phyloP scores from a whole-genome alignment of 2,888 invertebrate species.

The Polia nebulosa region DNA sequence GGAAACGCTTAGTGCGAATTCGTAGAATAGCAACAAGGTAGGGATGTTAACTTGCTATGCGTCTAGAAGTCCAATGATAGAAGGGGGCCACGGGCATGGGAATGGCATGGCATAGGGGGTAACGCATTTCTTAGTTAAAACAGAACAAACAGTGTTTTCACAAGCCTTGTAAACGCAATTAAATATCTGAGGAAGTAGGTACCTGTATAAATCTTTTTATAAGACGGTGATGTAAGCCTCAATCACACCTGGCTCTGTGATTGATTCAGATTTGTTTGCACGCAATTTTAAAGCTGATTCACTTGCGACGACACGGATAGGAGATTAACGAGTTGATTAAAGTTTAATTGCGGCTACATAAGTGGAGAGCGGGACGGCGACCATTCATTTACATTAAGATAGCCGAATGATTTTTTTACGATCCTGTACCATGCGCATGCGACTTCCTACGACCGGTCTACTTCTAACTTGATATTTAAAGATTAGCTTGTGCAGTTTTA shows the following conservation, averaged over 20 bases:
- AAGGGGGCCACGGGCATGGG: too few species aligned
- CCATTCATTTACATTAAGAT: slow-evolving; percentile 64
- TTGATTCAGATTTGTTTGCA: slow-evolving; percentile 67
- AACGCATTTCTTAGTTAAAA: slow-evolving; percentile 14
- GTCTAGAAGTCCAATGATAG: too few species aligned
- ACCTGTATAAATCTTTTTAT: slow-evolving; percentile 10
- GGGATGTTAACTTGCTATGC: too few species aligned
- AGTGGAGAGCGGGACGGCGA: slow-evolving; percentile 56
- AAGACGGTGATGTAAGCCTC: slow-evolving; percentile 15
- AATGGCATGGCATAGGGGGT: too few species aligned
- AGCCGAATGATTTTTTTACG: slow-evolving; percentile 61
- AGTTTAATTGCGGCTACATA: slow-evolving; percentile 67
- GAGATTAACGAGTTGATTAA: slow-evolving; percentile 67
- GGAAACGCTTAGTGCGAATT: too few species aligned
- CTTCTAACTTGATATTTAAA: slow-evolving; percentile 39
- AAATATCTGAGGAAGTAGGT: slow-evolving; percentile 19
- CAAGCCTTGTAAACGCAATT: slow-evolving; percentile 24
- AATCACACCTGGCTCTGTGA: slow-evolving; percentile 51
- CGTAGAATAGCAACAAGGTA: too few species aligned
- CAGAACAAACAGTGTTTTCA: slow-evolving; percentile 30
- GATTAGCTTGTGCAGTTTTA: slow-evolving; percentile 22
- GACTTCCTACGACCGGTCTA: slow-evolving; percentile 51
- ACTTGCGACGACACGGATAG: slow-evolving; percentile 61
- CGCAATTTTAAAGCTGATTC: slow-evolving; percentile 68
- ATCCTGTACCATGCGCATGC: slow-evolving; percentile 54